Conservation (phyloP, 2,888 invertebrate genomes). For the Troides aeacus region DNA sequence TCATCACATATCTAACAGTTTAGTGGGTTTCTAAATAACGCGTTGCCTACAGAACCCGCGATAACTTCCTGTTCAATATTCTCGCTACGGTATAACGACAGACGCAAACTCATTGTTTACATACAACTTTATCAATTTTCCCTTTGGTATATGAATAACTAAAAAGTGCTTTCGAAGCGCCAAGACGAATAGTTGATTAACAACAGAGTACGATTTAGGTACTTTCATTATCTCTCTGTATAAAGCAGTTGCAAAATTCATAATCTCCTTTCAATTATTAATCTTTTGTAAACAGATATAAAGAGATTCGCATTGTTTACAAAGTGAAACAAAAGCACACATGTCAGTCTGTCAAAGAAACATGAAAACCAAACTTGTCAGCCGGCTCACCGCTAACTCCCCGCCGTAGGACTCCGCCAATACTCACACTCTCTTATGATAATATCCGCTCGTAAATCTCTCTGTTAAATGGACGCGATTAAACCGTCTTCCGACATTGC, state of each 20-base stretch:
- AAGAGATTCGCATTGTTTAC: background rate
- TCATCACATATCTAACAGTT: conserved; percentile 33
- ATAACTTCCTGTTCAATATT: conserved; percentile 7
- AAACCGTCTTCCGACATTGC: conserved; percentile 22
- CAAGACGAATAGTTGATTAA: too few relatives aligned
- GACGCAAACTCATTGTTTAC: background rate
- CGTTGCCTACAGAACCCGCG: conserved; percentile 22
- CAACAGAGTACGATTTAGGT: background rate
- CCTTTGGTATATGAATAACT: background rate
- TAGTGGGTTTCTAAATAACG: conserved; percentile 28
- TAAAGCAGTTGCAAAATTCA: background rate
- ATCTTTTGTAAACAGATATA: background rate
- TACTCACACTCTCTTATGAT: conserved; percentile 16
- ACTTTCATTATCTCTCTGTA: too few relatives aligned
- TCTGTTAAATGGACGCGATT: conserved; percentile 22
- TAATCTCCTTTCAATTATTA: background rate
- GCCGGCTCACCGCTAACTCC: conserved; percentile 16
- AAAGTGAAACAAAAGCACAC: background rate
- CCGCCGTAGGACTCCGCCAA: conserved; percentile 4
- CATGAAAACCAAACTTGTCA: conserved; percentile 20
- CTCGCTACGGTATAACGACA: background rate
- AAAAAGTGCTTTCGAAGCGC: background rate
- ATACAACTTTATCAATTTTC: background rate
- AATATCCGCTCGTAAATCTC: conserved; percentile 26
- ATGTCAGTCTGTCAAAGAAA: conserved; percentile 10